Evolutionary conservation across 2,888 invertebrate species (phyloP).

Genomic region (Aleiodes alternator): DNA sequence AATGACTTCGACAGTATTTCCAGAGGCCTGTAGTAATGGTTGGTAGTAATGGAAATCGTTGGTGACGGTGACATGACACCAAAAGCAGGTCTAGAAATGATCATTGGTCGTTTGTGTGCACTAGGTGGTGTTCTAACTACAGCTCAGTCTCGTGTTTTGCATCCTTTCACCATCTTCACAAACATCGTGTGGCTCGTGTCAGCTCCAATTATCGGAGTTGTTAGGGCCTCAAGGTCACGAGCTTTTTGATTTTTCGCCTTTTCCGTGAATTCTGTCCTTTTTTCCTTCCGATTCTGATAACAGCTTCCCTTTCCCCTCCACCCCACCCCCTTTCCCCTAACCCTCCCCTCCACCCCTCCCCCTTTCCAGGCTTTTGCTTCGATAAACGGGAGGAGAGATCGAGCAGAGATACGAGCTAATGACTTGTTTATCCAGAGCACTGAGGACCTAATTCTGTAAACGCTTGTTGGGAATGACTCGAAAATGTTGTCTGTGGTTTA

Average conservation of each 20-base stretch:
- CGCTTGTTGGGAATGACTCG: slow-evolving; percentile 13
- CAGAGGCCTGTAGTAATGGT: slow-evolving; percentile 96
- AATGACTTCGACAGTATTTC: slow-evolving; percentile 97
- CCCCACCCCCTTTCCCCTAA: too few relatives aligned
- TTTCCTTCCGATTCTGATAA: not conserved
- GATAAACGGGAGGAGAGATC: slow-evolving; percentile 19
- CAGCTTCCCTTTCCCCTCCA: too few relatives aligned
- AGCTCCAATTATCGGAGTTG: not conserved
- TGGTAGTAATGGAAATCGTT: slow-evolving; percentile 96
- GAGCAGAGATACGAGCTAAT: slow-evolving; percentile 26
- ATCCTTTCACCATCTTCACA: slow-evolving; percentile 3
- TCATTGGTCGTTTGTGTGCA: slow-evolving; percentile 95
- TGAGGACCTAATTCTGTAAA: slow-evolving; percentile 24
- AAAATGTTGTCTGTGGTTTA: slow-evolving; percentile 3
- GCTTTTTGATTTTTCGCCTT: too few relatives aligned
- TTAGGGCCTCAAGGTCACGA: too few relatives aligned
- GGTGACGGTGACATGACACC: slow-evolving; percentile 97
- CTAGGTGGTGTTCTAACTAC: slow-evolving; percentile 94
- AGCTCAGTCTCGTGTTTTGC: slow-evolving; percentile 75
- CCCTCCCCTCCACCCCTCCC: too few relatives aligned
- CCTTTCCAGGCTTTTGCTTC: not conserved
- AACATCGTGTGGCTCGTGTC: slow-evolving; percentile 42
- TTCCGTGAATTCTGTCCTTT: not conserved
- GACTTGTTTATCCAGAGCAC: slow-evolving; percentile 28
- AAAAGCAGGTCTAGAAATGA: slow-evolving; percentile 95